phyloP scores from a whole-genome alignment of 2,888 invertebrate species.

The Barypeithes pellucidus region DNA sequence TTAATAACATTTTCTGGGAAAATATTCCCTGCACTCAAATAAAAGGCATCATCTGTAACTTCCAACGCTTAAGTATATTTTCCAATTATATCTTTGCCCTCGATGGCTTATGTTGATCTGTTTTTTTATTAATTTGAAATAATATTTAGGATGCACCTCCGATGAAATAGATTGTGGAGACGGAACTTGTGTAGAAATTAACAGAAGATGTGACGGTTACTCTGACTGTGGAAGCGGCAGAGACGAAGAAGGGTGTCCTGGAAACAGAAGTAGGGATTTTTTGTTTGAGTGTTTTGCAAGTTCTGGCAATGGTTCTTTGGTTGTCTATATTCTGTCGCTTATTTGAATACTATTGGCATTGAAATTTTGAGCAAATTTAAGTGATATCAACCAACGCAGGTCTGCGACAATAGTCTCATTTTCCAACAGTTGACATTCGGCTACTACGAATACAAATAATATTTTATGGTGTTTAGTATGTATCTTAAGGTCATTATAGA shows the following conservation, averaged over 20 bases:
- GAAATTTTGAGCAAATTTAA: no score
- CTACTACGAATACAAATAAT: no score
- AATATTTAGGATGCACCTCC: constrained; percentile 60
- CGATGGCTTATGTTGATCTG: background rate
- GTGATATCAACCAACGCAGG: no score
- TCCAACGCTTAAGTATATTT: no score
- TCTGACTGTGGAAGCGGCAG: constrained; percentile 75
- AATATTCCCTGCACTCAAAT: no score
- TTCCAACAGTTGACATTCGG: no score
- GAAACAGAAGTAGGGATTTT: constrained; percentile 32
- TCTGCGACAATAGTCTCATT: no score
- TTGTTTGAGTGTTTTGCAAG: background rate
- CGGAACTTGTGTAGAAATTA: constrained; percentile 73
- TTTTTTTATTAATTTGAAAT: background rate
- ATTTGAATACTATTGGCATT: background rate
- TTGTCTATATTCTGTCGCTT: constrained; percentile 4
- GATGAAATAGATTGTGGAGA: constrained; percentile 74
- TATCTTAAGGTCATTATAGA: no score
- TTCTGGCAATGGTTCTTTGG: background rate
- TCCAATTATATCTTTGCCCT: background rate
- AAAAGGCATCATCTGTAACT: background rate
- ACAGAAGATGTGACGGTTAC: constrained; percentile 75
- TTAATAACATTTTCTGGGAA: no score
- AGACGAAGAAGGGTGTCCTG: constrained; percentile 73
- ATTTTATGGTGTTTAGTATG: no score